These are phyloP conservation scores for Monodelphis domestica DNA, from an alignment of 2,797 vertebrate genomes.

Conservation along the genomic window DNA sequence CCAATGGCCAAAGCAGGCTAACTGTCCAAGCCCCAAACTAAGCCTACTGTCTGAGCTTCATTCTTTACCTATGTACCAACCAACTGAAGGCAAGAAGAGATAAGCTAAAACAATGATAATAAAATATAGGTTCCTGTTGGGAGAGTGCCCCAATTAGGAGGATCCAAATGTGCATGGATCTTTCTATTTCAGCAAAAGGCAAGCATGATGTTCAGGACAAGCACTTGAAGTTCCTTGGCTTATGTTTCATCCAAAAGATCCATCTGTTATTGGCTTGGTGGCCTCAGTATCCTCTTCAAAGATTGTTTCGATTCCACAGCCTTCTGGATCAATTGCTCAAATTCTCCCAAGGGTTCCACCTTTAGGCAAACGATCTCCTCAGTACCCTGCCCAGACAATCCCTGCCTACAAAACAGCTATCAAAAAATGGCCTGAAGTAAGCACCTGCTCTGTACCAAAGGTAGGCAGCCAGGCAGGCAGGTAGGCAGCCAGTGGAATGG, in stretches of 20 bases:
- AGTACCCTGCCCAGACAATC: neutral
- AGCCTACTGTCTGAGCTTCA: neutral
- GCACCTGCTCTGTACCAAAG: conserved; percentile 11
- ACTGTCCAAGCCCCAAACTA: neutral
- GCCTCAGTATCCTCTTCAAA: neutral
- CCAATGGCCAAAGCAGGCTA: neutral
- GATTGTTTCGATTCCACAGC: neutral
- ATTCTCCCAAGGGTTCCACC: neutral
- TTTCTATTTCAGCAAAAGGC: neutral
- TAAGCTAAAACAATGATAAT: neutral
- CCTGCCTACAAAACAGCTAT: neutral
- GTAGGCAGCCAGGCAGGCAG: neutral
- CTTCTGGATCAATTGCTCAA: neutral
- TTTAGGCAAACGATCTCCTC: neutral
- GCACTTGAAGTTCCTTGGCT: neutral
- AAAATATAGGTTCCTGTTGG: neutral
- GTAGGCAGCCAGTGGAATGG: neutral
- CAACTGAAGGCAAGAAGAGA: neutral
- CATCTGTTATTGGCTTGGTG: neutral
- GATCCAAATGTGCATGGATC: neutral
- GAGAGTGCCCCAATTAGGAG: neutral
- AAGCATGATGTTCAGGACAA: neutral
- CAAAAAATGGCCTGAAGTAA: neutral
- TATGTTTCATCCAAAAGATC: neutral
- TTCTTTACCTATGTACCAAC: neutral